A percentile compares a stretch with the other conserved stretches of the same genome.
Evolutionary conservation across 1,140 invertebrate genomes (phyloP).

Genomic region (Calliopsis andreniformis): DNA sequence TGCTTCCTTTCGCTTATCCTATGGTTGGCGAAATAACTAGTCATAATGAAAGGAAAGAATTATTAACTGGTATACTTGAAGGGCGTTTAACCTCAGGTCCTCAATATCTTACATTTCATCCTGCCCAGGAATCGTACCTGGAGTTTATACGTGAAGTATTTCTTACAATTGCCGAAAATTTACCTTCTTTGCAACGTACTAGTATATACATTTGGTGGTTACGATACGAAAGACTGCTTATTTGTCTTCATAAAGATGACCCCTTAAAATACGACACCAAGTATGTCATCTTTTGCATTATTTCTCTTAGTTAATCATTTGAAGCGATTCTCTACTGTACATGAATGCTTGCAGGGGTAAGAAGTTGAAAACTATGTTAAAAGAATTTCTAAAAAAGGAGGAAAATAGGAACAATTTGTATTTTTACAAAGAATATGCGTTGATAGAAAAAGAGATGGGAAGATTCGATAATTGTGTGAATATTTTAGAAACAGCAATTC

Average conservation of each 20-base stretch:
- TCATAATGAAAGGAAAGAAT: constrained; percentile 70
- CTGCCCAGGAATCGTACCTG: constrained; percentile 84
- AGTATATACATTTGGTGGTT: constrained; percentile 84
- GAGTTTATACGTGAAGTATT: constrained; percentile 80
- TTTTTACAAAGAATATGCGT: constrained; percentile 85
- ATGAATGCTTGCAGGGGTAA: constrained; percentile 72
- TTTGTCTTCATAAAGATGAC: constrained; percentile 80
- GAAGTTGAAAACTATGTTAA: constrained; percentile 81
- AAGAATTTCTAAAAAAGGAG: constrained; percentile 82
- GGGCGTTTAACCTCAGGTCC: constrained; percentile 81
- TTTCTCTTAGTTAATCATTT: not conserved
- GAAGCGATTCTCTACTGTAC: not conserved
- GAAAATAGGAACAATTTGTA: constrained; percentile 82
- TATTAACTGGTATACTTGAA: constrained; percentile 80
- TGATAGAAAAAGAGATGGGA: constrained; percentile 83
- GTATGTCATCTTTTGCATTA: constrained; percentile 50
- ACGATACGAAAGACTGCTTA: constrained; percentile 83
- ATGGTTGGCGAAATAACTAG: constrained; percentile 72
- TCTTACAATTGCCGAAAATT: constrained; percentile 67
- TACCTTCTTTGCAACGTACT: constrained; percentile 69
- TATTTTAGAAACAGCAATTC: constrained; percentile 81
- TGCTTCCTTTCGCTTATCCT: constrained; percentile 80
- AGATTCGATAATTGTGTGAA: constrained; percentile 77
- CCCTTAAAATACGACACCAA: constrained; percentile 73
- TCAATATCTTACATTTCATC: constrained; percentile 83